Conservation (phyloP, 2,113 vertebrate species). For the Meriones unguiculatus region DNA sequence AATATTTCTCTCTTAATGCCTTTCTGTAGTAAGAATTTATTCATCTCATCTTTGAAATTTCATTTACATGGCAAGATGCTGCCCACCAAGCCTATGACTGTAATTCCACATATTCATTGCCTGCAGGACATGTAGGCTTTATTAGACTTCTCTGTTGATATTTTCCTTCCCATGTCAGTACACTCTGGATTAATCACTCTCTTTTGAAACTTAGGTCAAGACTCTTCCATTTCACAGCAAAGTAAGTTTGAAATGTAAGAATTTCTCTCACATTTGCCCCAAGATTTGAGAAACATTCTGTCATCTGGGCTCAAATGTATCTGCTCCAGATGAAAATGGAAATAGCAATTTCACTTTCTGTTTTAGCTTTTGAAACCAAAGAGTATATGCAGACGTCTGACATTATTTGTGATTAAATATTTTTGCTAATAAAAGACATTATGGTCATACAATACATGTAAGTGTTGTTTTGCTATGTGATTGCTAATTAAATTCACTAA, state of each 20-base stretch:
- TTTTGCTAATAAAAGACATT: constrained; percentile 23
- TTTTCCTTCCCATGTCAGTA: constrained; percentile 57
- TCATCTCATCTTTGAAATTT: constrained; percentile 47
- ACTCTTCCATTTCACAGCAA: constrained; percentile 27
- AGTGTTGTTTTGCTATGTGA: constrained; percentile 19
- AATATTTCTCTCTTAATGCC: constrained; percentile 51
- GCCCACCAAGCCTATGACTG: constrained; percentile 24
- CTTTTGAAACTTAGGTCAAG: constrained; percentile 35
- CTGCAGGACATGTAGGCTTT: constrained; percentile 46
- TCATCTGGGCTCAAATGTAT: constrained; percentile 19
- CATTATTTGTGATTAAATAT: constrained; percentile 28
- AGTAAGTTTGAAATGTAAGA: constrained; percentile 51
- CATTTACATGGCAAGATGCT: constrained; percentile 23
- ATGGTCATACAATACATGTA: neutral
- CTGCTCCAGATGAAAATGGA: neutral
- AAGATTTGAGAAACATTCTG: constrained; percentile 15
- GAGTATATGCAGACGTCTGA: neutral
- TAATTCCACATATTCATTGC: constrained; percentile 20
- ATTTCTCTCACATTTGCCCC: constrained; percentile 36
- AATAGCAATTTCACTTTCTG: constrained; percentile 46
- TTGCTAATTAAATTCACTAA: constrained; percentile 45
- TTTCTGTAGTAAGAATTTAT: constrained; percentile 54
- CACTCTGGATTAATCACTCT: neutral
- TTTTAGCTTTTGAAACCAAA: constrained; percentile 59
- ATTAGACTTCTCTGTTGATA: constrained; percentile 47